Evolutionary conservation across 2,888 invertebrate genomes (phyloP), one percentile per base, ranked within the genome.

Genomic region (Epicampocera succincta): DNA sequence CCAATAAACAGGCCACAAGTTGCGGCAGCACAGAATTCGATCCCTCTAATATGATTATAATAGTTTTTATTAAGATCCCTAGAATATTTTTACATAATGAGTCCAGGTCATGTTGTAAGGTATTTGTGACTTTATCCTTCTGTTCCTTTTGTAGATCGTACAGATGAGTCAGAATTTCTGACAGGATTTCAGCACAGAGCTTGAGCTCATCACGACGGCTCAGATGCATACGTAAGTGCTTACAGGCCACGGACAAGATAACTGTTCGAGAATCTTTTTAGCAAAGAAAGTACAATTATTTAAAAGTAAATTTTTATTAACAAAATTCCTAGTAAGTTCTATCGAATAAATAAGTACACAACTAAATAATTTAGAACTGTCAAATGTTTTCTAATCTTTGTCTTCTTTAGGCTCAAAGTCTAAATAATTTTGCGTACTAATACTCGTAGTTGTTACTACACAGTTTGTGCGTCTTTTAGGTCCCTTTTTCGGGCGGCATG

Each of bases 1-100:
- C 97, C 25, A 97, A 93, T 17, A 98, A 92, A 87, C 96, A 97
- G 0, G 97, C 95, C 12, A 98, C 97, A 90, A 98, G 92, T 84
- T 95, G 95, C 3, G 97, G 88, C 17, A 91, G 84, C 13, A 96
- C 94, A 0, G 94, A 93, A 5, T 94, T 93, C 21, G 94, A 95
- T 40, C 95, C 94, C 83, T 96, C 96, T 86, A 96, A 95, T 29
- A 96, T 93, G 84, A 95, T 94, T 83, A 96, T 92, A 5, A 97
- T 96, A 0, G 96, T 96, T 88, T 97, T 96, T 56, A 98, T 95
- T 5, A 98, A 92, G 78, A 97, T 96, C 86, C 96, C 96, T 76
- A 98, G 91, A 5, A 96, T 94, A 78, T 95, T 95, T 80, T 96
- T 91, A 87, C 96, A 96, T 4, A 98, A 91, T 0, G 95, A 95